Conservation (phyloP, 2,113 vertebrate genomes). For the Cygnus atratus region DNA sequence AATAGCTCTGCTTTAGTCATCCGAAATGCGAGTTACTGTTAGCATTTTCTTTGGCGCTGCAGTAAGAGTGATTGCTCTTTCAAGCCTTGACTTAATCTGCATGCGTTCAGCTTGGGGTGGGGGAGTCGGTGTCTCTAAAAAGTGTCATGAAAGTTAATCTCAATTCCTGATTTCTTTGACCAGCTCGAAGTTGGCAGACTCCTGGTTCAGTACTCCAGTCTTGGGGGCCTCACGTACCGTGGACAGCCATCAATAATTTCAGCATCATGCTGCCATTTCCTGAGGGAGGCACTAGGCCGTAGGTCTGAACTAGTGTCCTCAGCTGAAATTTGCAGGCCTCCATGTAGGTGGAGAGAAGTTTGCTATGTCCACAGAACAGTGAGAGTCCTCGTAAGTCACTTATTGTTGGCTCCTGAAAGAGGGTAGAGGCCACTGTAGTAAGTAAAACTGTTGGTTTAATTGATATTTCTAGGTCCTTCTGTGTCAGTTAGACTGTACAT, state of each 20-base stretch:
- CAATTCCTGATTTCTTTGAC: neutral
- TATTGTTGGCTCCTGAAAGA: slow-evolving; percentile 23
- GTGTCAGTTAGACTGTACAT: neutral
- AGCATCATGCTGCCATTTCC: slow-evolving; percentile 35
- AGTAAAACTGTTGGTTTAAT: slow-evolving; percentile 17
- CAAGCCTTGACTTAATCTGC: neutral
- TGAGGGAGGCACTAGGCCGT: slow-evolving; percentile 47
- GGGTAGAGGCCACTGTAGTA: slow-evolving; percentile 12
- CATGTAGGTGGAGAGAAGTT: slow-evolving; percentile 12
- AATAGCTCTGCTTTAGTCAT: neutral
- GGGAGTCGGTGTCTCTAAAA: neutral
- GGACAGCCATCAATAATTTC: slow-evolving; percentile 41
- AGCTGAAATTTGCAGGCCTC: slow-evolving; percentile 29
- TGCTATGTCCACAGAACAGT: slow-evolving; percentile 7
- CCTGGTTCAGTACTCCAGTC: neutral
- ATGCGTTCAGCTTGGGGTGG: neutral
- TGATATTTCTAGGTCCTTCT: neutral
- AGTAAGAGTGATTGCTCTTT: neutral
- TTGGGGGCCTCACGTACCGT: neutral
- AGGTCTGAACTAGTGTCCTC: slow-evolving; percentile 53
- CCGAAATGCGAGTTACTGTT: neutral
- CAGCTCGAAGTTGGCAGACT: neutral
- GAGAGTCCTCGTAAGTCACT: slow-evolving; percentile 51
- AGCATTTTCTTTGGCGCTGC: neutral
- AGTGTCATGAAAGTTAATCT: neutral